Evolutionary conservation across 2,113 vertebrate genomes (phyloP).

Genomic region (Myiopsitta monachus): DNA sequence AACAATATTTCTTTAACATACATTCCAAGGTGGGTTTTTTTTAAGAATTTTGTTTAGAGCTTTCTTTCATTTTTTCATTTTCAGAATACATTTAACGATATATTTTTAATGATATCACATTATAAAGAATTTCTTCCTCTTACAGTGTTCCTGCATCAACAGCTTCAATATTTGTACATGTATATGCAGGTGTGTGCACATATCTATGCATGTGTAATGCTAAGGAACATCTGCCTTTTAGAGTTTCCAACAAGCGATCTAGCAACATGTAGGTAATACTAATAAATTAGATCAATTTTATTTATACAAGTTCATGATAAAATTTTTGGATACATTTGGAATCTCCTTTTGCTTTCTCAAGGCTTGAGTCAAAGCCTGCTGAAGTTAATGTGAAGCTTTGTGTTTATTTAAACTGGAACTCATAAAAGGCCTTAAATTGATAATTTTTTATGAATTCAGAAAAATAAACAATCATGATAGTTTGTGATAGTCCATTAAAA

Average conservation of each 20-base stretch:
- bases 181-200: rapidly evolving
- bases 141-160: background rate
- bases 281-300: background rate
- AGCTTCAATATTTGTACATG: background rate
- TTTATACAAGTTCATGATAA: background rate
- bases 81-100: background rate
- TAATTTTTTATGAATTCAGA: background rate
- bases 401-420: background rate
- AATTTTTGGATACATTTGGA: background rate
- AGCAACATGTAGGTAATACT: background rate
- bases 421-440: background rate
- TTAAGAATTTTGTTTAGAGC: background rate
- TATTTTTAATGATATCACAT: background rate
- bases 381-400: background rate
- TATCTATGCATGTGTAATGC: background rate
- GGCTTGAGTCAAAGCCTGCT: background rate
- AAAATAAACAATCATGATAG: background rate
- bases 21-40: background rate
- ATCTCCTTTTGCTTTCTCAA: background rate
- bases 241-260: background rate
- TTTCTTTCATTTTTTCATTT: background rate
- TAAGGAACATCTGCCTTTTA: background rate
- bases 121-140: background rate
- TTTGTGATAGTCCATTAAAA: background rate
- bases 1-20: background rate